A percentile compares a stretch with the other conserved stretches of the same genome.
phyloP scores from a whole-genome alignment of 2,888 invertebrate species.

The Melieria omissa region DNA sequence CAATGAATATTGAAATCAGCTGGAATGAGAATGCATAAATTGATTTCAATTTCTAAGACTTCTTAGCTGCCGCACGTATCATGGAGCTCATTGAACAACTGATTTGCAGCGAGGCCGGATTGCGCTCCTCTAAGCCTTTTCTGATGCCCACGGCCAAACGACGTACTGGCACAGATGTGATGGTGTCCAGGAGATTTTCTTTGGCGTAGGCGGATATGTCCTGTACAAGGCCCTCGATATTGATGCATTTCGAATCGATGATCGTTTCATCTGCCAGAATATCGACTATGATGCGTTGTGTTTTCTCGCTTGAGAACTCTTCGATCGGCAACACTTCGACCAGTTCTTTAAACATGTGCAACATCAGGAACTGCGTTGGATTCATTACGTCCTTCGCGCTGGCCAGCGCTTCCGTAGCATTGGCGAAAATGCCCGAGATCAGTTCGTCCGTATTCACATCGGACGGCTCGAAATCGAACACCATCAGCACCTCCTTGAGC shows the following conservation, averaged over 20 bases:
- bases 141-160: constrained; percentile 50
- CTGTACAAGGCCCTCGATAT: constrained; percentile 53
- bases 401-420: constrained; percentile 53
- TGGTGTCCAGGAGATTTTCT: constrained; percentile 59
- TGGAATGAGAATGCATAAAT: too few relatives aligned
- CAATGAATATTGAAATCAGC: too few relatives aligned
- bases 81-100: constrained; percentile 35
- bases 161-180: constrained; percentile 57
- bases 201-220: constrained; percentile 53
- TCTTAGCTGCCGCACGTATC: too few relatives aligned
- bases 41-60: too few relatives aligned
- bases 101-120: constrained; percentile 10
- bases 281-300: constrained; percentile 51
- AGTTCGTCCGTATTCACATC: constrained; percentile 60
- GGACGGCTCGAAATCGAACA: constrained; percentile 58
- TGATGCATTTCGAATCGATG: constrained; percentile 58
- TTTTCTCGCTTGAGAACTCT: constrained; percentile 57
- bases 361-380: constrained; percentile 55
- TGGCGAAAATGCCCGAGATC: constrained; percentile 57
- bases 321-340: constrained; percentile 60
- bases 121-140: constrained; percentile 50
- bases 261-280: constrained; percentile 53
- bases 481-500: constrained; percentile 58
- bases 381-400: constrained; percentile 50
- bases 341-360: constrained; percentile 56